Evolutionary conservation across 2,797 vertebrate genomes (phyloP).

Genomic region (Hozukius guyotensis): DNA sequence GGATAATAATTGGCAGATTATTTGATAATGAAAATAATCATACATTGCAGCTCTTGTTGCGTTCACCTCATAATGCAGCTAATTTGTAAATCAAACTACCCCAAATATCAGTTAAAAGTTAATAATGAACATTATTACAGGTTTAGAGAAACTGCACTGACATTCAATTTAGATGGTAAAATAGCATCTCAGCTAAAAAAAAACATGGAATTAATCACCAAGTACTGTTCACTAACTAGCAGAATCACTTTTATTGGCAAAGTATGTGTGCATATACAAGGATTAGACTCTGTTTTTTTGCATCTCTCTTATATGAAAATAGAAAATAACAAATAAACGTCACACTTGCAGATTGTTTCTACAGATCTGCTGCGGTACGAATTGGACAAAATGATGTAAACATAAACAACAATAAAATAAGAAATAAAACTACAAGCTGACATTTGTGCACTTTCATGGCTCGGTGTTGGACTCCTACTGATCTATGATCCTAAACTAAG

Average conservation of each 20-base stretch:
- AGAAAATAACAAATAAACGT: too few relatives aligned
- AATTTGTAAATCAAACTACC: not conserved
- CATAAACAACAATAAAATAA: too few relatives aligned
- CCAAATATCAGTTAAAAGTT: not conserved
- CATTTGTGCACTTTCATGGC: not conserved
- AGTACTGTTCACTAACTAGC: not conserved
- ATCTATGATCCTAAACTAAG: not conserved
- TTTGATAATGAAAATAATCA: too few relatives aligned
- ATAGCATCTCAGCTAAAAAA: not conserved
- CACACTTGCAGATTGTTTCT: too few relatives aligned
- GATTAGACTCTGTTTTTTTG: too few relatives aligned
- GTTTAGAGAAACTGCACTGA: not conserved
- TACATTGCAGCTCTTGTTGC: not conserved
- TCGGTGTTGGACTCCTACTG: not conserved
- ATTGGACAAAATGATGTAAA: too few relatives aligned
- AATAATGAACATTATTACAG: not conserved
- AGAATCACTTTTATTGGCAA: too few relatives aligned
- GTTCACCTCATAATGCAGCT: not conserved
- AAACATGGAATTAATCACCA: not conserved
- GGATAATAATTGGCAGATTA: not conserved
- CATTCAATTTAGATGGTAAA: not conserved
- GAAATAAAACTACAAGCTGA: not conserved
- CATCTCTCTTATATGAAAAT: too few relatives aligned
- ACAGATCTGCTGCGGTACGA: too few relatives aligned
- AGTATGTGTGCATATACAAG: too few relatives aligned